phyloP scores from a whole-genome alignment of 2,888 invertebrate species.

The Oasisia sp. region DNA sequence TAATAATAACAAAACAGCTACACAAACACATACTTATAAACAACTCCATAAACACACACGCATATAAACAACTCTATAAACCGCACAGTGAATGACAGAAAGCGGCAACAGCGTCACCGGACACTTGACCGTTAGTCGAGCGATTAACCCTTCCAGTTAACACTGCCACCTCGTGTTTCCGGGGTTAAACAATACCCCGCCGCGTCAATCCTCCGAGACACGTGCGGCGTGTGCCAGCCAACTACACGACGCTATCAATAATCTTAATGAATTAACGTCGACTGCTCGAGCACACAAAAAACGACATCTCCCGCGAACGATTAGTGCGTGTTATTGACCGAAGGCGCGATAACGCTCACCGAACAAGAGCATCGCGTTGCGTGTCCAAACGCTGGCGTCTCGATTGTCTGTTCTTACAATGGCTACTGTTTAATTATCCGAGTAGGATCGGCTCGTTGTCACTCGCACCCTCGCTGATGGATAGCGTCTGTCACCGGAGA shows the following conservation, averaged over 20 bases:
- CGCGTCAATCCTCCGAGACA: neutral
- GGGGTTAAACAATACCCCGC: neutral
- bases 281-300: neutral
- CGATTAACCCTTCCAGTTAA: neutral
- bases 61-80: neutral
- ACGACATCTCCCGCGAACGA: neutral
- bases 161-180: neutral
- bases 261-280: neutral
- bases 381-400: neutral
- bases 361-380: neutral
- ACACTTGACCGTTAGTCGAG: neutral
- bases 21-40: neutral
- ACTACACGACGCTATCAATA: neutral
- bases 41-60: neutral
- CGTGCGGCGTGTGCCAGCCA: neutral
- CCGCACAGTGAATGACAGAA: neutral
- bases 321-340: neutral
- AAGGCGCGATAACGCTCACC: neutral
- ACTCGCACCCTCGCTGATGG: neutral
- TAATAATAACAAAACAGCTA: neutral
- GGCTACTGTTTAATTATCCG: slow-evolving; percentile 7
- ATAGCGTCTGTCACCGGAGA: neutral
- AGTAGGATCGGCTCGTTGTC: neutral
- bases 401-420: neutral
- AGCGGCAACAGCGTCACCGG: neutral